phyloP scores from a whole-genome alignment of 2,888 invertebrate genomes.

The Andrena praecox region DNA sequence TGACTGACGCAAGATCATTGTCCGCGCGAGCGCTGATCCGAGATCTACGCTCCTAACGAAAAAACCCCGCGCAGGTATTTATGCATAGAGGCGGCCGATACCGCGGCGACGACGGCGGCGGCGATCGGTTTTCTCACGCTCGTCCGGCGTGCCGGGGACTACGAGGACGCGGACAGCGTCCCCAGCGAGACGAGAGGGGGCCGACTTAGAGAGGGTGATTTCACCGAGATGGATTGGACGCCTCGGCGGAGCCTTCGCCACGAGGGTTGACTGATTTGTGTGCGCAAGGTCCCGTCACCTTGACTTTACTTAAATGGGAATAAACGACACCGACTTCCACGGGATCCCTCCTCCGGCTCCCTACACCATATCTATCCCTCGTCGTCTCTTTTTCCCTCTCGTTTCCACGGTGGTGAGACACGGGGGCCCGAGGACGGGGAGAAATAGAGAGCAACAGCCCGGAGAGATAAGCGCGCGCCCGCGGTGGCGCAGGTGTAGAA shows the following conservation, averaged over 20 bases:
- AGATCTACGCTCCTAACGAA: conserved; percentile 49
- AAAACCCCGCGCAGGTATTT: conserved; percentile 61
- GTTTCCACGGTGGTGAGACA: conserved; percentile 43
- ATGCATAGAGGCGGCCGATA: conserved; percentile 61
- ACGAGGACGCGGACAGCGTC: conserved; percentile 54
- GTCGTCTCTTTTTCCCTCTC: conserved; percentile 4
- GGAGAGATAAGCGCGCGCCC: conserved; percentile 48
- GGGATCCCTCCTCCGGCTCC: conserved; percentile 14
- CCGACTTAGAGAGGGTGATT: conserved; percentile 77
- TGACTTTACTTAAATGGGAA: conserved; percentile 83
- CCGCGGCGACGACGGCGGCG: conserved; percentile 59
- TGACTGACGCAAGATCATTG: conserved; percentile 63
- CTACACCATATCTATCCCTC: conserved; percentile 2
- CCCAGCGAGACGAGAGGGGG: conserved; percentile 49
- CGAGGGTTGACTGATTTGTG: conserved; percentile 83
- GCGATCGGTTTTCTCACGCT: conserved; percentile 74
- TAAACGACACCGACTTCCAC: conserved; percentile 75
- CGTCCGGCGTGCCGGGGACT: conserved; percentile 57
- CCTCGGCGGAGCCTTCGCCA: conserved; percentile 66
- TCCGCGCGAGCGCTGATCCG: conserved; percentile 45
- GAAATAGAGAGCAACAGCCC: conserved; percentile 57
- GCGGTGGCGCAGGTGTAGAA: conserved; percentile 76
- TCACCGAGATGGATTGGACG: conserved; percentile 81
- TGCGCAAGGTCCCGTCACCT: conserved; percentile 81
- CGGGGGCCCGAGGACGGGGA: conserved; percentile 50